Evolutionary conservation across 2,888 invertebrate genomes (phyloP), one percentile per base, ranked within the genome.

Genomic region (Arge pagana): DNA sequence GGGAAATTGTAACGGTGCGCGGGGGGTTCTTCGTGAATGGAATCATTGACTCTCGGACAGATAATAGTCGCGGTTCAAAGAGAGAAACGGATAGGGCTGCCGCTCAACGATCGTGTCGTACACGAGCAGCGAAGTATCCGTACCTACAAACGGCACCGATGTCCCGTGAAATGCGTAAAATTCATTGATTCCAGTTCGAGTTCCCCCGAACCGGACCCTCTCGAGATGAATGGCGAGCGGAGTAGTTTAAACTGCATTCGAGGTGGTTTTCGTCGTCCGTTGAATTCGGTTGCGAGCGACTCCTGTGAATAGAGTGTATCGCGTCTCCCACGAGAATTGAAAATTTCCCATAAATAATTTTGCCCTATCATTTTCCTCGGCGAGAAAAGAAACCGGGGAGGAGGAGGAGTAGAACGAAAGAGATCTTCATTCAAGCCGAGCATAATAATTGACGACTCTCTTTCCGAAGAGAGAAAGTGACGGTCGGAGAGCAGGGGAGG

Each of bases 191-290:
- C 18, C 21, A 23, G 30, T 45, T 45, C 45, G 24, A 45, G 45
- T 33, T 33, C 6, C 13, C 33, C 33, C n/a, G 28, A 10, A 26
- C n/a, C n/a, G n/a, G n/a, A 16, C 19, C 19, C 16, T 31, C 15
- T 16, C 31, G 19, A 16, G 8, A 10, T 43, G 19, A 51, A 51
- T 51, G 43, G 50, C 42, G 33, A 35, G 26, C 35, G 7, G 50
- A 41, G 36, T 35, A 35, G 43, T 43, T 51, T 35, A 18, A 51
- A 51, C 41, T 51, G 31, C 40, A 51, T 51, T 51, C 42, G 43
- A 51, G 35, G 35, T 13, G 15, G 50, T 35, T 42, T 51, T 41
- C 24, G 31, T 23, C 35, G 21, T 8, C 33, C 43, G 21, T 24
- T 43, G n/a, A n/a, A n/a, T 33, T 36, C 18, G 21, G 13, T 33